A percentile compares a stretch with the other conserved stretches of the same genome.
Conservation (phyloP, 2,888 invertebrate genomes). For the Lasioglossum figueresi region DNA sequence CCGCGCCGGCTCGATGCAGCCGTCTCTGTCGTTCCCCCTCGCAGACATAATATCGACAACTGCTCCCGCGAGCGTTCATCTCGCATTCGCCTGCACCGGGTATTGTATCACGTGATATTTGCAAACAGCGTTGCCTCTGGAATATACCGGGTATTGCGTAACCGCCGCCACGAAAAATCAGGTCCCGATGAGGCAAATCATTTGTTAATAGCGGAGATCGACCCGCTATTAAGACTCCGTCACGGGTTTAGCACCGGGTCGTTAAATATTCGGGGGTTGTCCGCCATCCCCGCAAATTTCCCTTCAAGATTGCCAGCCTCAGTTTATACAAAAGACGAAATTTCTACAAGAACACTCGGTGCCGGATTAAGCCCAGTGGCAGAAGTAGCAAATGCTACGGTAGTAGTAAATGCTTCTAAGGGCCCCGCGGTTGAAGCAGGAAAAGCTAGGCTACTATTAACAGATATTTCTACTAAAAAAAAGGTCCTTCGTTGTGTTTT, state of each 20-base stretch:
- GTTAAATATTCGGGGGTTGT: neutral
- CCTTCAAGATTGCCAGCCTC: neutral
- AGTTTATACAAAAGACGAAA: neutral
- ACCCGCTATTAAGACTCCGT: neutral
- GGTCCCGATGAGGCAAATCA: conserved; percentile 34
- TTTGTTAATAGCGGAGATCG: conserved; percentile 29
- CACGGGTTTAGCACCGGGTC: neutral
- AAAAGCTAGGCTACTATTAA: no score
- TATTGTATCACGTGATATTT: conserved; percentile 65
- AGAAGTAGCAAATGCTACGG: no score
- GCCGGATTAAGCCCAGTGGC: no score
- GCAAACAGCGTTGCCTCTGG: conserved; percentile 32
- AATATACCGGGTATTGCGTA: conserved; percentile 19
- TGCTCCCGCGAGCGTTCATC: conserved; percentile 57
- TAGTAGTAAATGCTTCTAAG: no score
- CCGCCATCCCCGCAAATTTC: neutral
- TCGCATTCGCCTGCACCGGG: conserved; percentile 38
- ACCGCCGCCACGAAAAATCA: conserved; percentile 29
- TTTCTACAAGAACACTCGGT: neutral
- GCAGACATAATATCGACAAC: conserved; percentile 67
- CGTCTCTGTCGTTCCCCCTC: conserved; percentile 40
- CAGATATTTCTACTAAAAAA: no score
- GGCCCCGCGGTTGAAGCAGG: no score
- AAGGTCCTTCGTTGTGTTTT: no score
- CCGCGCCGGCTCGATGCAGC: conserved; percentile 21